Base-by-base conservation (phyloP, 2,113 vertebrate species). In the pig (Sus scrofa) region DNA sequence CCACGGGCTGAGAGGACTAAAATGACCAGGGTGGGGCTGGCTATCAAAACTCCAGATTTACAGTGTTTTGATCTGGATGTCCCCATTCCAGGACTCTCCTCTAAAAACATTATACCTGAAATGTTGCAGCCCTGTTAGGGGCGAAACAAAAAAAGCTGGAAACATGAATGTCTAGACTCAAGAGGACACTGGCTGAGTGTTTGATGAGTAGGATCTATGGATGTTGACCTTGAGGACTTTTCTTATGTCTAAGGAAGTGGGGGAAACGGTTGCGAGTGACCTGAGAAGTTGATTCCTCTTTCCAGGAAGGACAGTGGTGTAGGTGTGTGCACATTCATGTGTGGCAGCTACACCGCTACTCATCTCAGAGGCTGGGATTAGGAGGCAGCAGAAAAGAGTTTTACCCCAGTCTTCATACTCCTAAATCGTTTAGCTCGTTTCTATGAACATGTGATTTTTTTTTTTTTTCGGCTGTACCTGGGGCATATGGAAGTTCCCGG, bases 301-400 rank as follows among this genome's bases (percentile, higher is more conserved):
- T 34, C 32, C 39, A 67, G 60, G 83, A 73, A 68, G 78, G 54
- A 3, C 16, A 1, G 20, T 7, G 0, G 1, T 16, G 14, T 37
- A 13, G 9, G 26, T 58, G 15, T 39, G n/a, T 78, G 6, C 13
- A 30, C 16, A 7, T 7, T 19, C n/a, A 3, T 0, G 2, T n/a
- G 54, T 22, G 34, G 30, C 16, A n/a, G 68, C 27, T 4, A 26
- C 22, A 11, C 27, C 71, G 19, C 26, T 22, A 19, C 62, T 27
- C 2, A 1, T 16, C n/a, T 50, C 26, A 7, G 86, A 77, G 34
- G 34, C 56, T 7, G 30, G 50, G 8, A 30, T 19, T 19, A 60
- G 62, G 68, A 30, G 19, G 67, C n/a, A 15, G 37, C 50, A 12
- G 54, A 13, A 18, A 37, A 75, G 3, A 22, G 27, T 7, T 84